A percentile compares a stretch with the other conserved stretches of the same genome.
phyloP scores from a whole-genome alignment of 2,888 invertebrate species.

The Lithophane ornitopus region DNA sequence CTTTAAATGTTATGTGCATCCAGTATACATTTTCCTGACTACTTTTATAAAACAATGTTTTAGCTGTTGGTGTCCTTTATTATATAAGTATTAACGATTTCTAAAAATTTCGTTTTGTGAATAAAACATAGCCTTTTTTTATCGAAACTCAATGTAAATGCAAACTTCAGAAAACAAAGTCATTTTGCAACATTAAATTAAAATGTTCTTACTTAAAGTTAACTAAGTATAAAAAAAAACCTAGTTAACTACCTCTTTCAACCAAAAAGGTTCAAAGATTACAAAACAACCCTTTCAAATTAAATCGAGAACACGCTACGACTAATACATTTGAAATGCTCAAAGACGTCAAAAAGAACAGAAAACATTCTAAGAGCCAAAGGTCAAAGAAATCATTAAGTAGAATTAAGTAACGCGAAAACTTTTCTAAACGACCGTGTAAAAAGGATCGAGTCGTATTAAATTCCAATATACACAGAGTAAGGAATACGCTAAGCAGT shows the following conservation, averaged over 20 bases:
- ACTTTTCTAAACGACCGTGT: slow-evolving; percentile 38
- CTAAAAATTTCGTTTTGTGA: not conserved
- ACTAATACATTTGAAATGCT: slow-evolving; percentile 9
- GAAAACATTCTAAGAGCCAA: slow-evolving; percentile 16
- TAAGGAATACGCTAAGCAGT: slow-evolving; percentile 5
- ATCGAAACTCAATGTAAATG: not conserved
- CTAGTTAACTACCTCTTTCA: not conserved
- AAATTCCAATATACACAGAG: slow-evolving; percentile 56
- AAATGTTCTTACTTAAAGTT: not conserved
- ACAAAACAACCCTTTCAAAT: slow-evolving; percentile 19
- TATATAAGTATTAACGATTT: not conserved
- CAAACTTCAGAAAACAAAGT: not conserved
- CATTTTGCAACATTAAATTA: not conserved
- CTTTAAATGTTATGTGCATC: too few species aligned
- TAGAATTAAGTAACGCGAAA: slow-evolving; percentile 21
- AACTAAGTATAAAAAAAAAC: not conserved
- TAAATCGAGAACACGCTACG: not conserved
- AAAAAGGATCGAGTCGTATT: slow-evolving; percentile 58
- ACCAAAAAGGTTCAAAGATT: not conserved
- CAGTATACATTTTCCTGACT: too few species aligned
- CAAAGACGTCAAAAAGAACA: slow-evolving; percentile 32
- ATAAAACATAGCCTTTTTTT: not conserved
- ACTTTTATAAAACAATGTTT: too few species aligned
- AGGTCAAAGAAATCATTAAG: slow-evolving; percentile 30
- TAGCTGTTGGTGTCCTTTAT: too few species aligned